These are phyloP conservation scores for Cebus imitator DNA, from an alignment of 2,113 vertebrate species.

Conservation along the genomic window DNA sequence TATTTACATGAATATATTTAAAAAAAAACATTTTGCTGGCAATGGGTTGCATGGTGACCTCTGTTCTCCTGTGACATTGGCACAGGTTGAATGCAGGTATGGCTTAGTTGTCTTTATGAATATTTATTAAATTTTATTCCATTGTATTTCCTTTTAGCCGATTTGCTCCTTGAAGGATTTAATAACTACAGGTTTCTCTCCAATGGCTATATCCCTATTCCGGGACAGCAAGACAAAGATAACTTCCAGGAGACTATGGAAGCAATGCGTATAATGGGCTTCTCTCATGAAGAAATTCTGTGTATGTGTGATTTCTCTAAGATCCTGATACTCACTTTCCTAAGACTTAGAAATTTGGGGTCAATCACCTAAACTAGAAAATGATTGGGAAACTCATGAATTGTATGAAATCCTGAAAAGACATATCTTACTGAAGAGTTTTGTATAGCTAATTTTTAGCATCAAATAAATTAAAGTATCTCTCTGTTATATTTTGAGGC, in stretches of 20 bases:
- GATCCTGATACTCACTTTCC: not conserved
- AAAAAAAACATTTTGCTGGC: not conserved
- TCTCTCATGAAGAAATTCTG: slow-evolving; percentile 96
- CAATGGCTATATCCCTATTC: slow-evolving; percentile 97
- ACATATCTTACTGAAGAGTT: not conserved
- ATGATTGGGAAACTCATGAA: not conserved
- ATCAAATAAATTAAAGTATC: not conserved
- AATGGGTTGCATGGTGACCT: not conserved
- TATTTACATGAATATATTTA: not conserved
- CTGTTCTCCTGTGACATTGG: not conserved
- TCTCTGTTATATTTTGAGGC: not conserved
- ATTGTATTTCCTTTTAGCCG: slow-evolving; percentile 83
- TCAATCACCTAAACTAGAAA: not conserved
- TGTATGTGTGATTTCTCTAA: slow-evolving; percentile 85
- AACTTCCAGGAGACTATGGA: slow-evolving; percentile 99
- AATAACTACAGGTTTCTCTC: slow-evolving; percentile 97
- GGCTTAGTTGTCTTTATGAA: not conserved
- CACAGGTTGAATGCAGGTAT: not conserved
- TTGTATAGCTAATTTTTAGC: not conserved
- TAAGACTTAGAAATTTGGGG: not conserved
- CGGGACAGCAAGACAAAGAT: slow-evolving; percentile 98
- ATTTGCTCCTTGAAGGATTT: slow-evolving; percentile 95
- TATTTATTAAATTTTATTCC: not conserved
- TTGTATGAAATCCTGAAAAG: not conserved
- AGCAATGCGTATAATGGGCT: slow-evolving; percentile 99